Percentiles rank a stretch among this genome's conserved stretches.
Conservation (phyloP, 2,797 vertebrate genomes). For the Alauda arvensis region DNA sequence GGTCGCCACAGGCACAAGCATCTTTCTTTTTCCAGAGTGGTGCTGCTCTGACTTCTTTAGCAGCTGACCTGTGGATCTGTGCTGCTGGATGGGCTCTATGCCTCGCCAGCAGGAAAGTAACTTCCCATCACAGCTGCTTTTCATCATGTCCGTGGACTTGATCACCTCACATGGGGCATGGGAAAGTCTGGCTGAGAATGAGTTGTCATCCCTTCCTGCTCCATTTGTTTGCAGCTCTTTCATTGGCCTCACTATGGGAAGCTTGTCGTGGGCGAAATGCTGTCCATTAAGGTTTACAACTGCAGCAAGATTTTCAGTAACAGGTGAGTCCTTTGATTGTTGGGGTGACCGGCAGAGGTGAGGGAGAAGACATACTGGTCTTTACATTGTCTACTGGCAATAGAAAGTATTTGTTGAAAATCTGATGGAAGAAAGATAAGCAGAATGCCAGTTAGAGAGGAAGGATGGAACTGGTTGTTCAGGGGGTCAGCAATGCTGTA, state of each 20-base stretch:
- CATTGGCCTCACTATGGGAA: conserved; percentile 89
- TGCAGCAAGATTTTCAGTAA: conserved; percentile 88
- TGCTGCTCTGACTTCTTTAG: not conserved
- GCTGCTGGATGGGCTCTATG: not conserved
- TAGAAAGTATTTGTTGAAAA: not conserved
- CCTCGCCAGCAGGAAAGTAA: not conserved
- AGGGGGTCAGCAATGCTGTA: not conserved
- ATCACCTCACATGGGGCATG: not conserved
- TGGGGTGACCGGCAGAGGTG: not conserved
- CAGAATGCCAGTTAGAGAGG: not conserved
- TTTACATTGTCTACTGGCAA: not conserved
- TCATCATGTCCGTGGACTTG: rapidly evolving
- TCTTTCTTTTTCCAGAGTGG: not conserved
- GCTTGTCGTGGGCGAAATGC: conserved; percentile 74
- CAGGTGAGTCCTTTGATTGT: conserved; percentile 72
- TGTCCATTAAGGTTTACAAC: conserved; percentile 86
- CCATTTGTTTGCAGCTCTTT: conserved; percentile 75
- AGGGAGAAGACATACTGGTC: not conserved
- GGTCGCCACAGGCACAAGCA: not conserved
- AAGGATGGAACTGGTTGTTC: not conserved
- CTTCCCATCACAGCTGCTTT: not conserved
- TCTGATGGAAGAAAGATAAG: not conserved
- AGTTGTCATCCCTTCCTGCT: not conserved
- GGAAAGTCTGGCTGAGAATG: not conserved
- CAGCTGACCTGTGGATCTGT: not conserved